phyloP scores from a whole-genome alignment of 2,113 vertebrate genomes.

The Tetrax tetrax region DNA sequence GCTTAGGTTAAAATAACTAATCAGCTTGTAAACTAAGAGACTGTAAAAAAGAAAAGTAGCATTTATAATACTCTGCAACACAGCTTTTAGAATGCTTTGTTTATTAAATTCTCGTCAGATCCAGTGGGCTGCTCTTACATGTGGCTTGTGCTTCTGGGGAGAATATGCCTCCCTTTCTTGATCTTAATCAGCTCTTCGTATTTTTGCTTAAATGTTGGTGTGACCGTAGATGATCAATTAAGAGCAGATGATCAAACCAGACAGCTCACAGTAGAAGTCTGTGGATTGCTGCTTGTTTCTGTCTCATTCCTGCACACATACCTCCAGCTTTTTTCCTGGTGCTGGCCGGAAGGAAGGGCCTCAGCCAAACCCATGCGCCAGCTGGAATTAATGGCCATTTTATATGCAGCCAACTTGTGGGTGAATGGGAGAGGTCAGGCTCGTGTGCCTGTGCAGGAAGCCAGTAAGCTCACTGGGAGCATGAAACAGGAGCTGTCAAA shows the following conservation, averaged over 20 bases:
- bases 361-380: neutral
- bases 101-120: neutral
- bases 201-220: neutral
- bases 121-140: neutral
- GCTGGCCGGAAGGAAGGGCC: neutral
- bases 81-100: neutral
- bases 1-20: neutral
- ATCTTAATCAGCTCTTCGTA: neutral
- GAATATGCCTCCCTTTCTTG: neutral
- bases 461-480: neutral
- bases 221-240: neutral
- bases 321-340: neutral
- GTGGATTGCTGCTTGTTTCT: neutral
- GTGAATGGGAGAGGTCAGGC: neutral
- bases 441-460: neutral
- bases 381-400: neutral
- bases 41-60: neutral
- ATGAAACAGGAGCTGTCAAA: slow-evolving; percentile 7
- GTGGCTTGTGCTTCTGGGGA: neutral
- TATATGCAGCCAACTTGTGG: neutral
- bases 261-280: neutral
- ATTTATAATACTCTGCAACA: neutral
- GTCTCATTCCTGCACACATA: neutral
- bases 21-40: neutral
- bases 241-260: neutral